Evolutionary conservation across 2,113 vertebrate species (phyloP).

Genomic region (Benitochromis conjunctus): DNA sequence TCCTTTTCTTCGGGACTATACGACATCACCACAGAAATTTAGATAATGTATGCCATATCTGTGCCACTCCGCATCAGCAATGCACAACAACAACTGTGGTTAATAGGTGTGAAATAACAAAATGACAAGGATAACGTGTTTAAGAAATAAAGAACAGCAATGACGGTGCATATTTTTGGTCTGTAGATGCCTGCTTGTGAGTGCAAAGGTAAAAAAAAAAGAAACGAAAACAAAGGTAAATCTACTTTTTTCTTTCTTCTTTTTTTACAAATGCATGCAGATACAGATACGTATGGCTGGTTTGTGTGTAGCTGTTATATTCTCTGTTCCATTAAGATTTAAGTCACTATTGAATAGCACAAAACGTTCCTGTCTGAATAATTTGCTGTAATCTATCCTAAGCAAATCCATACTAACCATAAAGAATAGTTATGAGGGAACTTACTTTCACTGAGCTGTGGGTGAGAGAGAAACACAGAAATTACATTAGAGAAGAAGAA

Average conservation of each 20-base stretch:
- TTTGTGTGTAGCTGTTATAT: neutral
- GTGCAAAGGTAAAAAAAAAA: neutral
- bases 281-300: neutral
- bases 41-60: neutral
- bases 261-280: neutral
- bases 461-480: neutral
- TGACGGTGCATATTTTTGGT: neutral
- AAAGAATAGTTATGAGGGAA: conserved; percentile 13
- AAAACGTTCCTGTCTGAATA: neutral
- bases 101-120: neutral
- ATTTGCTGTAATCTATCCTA: neutral
- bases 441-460: neutral
- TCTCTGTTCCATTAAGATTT: conserved; percentile 5
- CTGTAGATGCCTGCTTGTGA: neutral
- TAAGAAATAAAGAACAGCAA: neutral
- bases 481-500: neutral
- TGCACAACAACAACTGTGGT: neutral
- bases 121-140: neutral
- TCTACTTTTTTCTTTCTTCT: neutral
- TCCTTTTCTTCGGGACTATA: neutral
- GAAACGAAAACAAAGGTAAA: neutral
- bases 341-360: neutral
- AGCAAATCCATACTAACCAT: neutral
- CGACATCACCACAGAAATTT: neutral
- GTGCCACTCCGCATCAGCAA: neutral